These are phyloP conservation scores for Heteropelma amictum DNA, from an alignment of 2,888 invertebrate genomes.

Conservation along the genomic window DNA sequence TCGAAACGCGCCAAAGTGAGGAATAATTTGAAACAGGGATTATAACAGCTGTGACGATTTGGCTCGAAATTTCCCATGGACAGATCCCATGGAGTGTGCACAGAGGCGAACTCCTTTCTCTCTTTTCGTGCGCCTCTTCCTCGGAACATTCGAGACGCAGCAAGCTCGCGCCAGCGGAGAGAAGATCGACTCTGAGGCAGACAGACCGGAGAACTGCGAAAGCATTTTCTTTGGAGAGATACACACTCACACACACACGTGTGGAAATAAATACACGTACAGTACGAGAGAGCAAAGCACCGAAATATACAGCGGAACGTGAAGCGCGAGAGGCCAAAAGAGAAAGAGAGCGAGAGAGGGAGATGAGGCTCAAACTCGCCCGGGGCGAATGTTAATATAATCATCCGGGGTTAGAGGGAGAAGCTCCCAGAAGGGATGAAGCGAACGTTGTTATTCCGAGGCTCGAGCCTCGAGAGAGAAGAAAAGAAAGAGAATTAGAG, in stretches of 20 bases:
- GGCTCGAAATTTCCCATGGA: not conserved
- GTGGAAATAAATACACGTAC: not conserved
- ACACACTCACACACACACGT: not conserved
- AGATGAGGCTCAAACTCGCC: slow-evolving; percentile 39
- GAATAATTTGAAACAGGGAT: not conserved
- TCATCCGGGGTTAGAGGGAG: slow-evolving; percentile 50
- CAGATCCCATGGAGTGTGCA: not conserved
- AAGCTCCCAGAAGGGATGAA: slow-evolving; percentile 53
- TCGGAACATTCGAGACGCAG: slow-evolving; percentile 36
- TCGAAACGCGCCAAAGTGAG: too few species aligned
- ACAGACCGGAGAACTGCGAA: slow-evolving; percentile 29
- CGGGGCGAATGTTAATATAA: slow-evolving; percentile 56
- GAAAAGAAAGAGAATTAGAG: slow-evolving; percentile 54
- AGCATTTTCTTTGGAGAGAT: slow-evolving; percentile 14
- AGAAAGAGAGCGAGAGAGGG: slow-evolving; percentile 15
- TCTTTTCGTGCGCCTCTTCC: slow-evolving; percentile 21
- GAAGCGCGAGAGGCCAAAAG: slow-evolving; percentile 10
- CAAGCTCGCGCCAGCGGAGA: not conserved
- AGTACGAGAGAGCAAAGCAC: not conserved
- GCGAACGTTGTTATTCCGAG: slow-evolving; percentile 65
- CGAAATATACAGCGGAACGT: slow-evolving; percentile 44
- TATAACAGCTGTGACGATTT: not conserved
- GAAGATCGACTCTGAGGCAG: slow-evolving; percentile 39
- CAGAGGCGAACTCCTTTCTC: slow-evolving; percentile 11
- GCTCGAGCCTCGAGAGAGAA: slow-evolving; percentile 38